These are phyloP conservation scores for Riparia riparia DNA, from an alignment of 2,113 vertebrate species.

Conservation along the genomic window DNA sequence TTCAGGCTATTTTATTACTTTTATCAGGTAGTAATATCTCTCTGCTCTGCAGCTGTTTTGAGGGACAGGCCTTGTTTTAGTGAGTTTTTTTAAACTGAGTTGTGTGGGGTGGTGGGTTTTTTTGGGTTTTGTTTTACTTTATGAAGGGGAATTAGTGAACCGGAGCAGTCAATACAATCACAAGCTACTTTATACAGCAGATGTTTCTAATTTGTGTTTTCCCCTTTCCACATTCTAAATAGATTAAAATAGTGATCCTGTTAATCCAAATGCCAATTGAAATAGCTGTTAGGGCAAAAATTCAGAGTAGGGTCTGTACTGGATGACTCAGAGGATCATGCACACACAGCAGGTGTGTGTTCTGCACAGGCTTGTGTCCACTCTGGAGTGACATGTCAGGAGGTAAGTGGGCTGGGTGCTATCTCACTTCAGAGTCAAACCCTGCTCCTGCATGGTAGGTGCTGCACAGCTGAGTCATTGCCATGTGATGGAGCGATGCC, in stretches of 20 bases:
- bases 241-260: not conserved
- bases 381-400: not conserved
- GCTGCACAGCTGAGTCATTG: not conserved
- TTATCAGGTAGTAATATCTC: not conserved
- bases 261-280: not conserved
- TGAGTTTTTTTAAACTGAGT: not conserved
- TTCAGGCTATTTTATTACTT: not conserved
- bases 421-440: not conserved
- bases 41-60: not conserved
- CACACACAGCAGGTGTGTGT: not conserved
- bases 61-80: not conserved
- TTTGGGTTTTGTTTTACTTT: not conserved
- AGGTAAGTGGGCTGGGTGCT: rapidly evolving
- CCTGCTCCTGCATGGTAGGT: not conserved
- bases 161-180: not conserved
- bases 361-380: not conserved
- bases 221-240: not conserved
- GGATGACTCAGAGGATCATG: rapidly evolving
- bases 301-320: not conserved
- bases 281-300: not conserved
- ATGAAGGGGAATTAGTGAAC: not conserved
- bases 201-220: not conserved
- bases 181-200: not conserved
- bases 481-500: not conserved
- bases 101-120: too few relatives aligned